Base-by-base conservation (phyloP, 2,797 vertebrate genomes). In the Spinibarbus caldwelli region DNA sequence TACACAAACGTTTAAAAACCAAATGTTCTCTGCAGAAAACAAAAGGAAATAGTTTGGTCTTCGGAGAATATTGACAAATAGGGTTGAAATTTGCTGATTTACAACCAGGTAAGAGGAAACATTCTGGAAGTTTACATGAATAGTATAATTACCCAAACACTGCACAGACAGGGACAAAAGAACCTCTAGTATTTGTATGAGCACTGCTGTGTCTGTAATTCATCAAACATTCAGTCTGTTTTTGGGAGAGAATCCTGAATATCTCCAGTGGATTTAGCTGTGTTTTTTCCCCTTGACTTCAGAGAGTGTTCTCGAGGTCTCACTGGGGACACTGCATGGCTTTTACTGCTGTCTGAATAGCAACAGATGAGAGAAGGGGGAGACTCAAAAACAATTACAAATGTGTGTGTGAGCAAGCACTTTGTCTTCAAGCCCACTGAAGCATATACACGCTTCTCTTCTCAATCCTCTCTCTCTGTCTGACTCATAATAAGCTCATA, bases 401-500 rank as follows among this genome's bases (percentile, higher is more conserved):
- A 34, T 29, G 78, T 64, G 67, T 80, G 57, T 76, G 29, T 68
- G 77, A 82, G 54, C 26, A 41, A 67, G 49, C 29, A 57, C 49
- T 62, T 78, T 79, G 83, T 80, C 64, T 80, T 86, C 64, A 66
- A 81, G 31, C 43, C 62, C 76, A 79, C 77, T 78, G 59, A 84
- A 82, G 77, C 41, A 62, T 78, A 54, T 52, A 78, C 52, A 78
- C 9, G 3, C 19, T 17, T 83, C 29, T 31, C 31, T 47, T 73
- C 80, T 86, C 64, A 81, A 62, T 79, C 67, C n/a, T 57, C 52
- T 81, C 64, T 72, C 57, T 70, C 80, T 64, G 36, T 82, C 76
- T 87, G 78, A 85, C 78, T 86, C 80, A 79, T 80, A 79, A 86
- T 79, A 62, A 86, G 78, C 45, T 84, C 80, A 86, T 86, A 85